Base-by-base conservation (phyloP, 2,797 vertebrate genomes). In the Gymnothorax reevesii region DNA sequence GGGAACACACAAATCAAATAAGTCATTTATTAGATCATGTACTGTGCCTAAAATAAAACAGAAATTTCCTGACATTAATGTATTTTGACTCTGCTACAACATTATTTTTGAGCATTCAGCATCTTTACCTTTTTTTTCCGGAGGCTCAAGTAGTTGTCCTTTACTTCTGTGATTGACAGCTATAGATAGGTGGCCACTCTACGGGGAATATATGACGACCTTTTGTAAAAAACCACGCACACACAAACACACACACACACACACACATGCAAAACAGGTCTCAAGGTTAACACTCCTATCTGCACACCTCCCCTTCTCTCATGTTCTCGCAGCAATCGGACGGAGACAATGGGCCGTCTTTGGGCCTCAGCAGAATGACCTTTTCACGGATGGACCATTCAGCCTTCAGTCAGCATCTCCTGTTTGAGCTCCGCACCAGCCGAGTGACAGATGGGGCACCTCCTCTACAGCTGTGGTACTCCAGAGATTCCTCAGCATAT, bases 161-260 rank as follows among this genome's bases (percentile, higher is more conserved):
- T 17, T 75, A 42, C 73, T 79, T 20, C 17, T 79, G 75, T 83
- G 80, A 57, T 83, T 57, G 54, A 83, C 80, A 83, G 80, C 22
- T 17, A 25, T 83, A 25, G 55, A 27, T 57, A 83, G n/a, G 25
- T 59, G 55, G 59, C 33, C 25, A 33, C 80, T 83, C 80, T 9
- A 59, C 57, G 59, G 54, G 57, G 80, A 59, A 83, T 54, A 20
- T 25, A 83, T 83, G 57, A 12, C 33, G 4, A 25, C 54, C 54
- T 83, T 83, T 83, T 25, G 33, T 13, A 15, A 5, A 20, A 49
- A 79, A 25, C 55, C 54, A 59, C 13, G 42, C 1, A 55, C 82
- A 42, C 13, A 27, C 54, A 27, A 22, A 62, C n/a, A 75, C 71
- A 75, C 71, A 75, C n/a, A 75, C 55, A 49, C 59, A 49, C 59